Conservation (phyloP, 2,797 vertebrate genomes). For the Rhabdophis nuchalis region DNA sequence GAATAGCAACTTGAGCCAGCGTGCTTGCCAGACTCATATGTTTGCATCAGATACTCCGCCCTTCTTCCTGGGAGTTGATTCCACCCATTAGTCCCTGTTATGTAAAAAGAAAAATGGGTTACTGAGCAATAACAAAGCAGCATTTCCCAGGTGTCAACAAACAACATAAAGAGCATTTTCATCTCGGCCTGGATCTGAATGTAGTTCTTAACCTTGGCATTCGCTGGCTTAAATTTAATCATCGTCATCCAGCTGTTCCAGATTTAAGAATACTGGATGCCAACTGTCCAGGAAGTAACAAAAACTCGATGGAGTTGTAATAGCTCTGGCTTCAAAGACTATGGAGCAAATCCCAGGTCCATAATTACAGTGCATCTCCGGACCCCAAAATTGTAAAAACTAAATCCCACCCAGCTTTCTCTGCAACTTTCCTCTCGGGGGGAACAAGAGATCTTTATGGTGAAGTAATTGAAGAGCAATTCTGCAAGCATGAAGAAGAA, state of each 20-base stretch:
- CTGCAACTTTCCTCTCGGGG: not conserved
- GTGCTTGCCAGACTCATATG: not conserved
- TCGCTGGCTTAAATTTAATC: not conserved
- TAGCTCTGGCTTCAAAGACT: not conserved
- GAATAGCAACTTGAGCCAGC: not conserved
- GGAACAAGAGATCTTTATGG: not conserved
- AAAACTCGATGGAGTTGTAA: not conserved
- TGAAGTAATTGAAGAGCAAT: not conserved
- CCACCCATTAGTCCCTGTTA: not conserved
- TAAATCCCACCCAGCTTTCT: not conserved
- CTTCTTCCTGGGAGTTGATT: not conserved
- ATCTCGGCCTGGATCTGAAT: not conserved
- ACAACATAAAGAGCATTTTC: not conserved
- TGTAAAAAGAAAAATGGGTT: not conserved
- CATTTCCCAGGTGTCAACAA: not conserved
- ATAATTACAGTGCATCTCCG: not conserved
- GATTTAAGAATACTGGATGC: not conserved
- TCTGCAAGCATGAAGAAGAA: not conserved
- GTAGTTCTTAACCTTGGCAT: not conserved
- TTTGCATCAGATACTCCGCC: not conserved
- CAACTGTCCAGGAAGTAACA: not conserved
- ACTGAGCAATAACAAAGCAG: not conserved
- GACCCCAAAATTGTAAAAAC: not conserved
- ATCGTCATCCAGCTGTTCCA: not conserved
- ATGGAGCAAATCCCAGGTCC: not conserved